Conservation (phyloP, 1,140 invertebrate species). For the Drosophila parabipectinata region DNA sequence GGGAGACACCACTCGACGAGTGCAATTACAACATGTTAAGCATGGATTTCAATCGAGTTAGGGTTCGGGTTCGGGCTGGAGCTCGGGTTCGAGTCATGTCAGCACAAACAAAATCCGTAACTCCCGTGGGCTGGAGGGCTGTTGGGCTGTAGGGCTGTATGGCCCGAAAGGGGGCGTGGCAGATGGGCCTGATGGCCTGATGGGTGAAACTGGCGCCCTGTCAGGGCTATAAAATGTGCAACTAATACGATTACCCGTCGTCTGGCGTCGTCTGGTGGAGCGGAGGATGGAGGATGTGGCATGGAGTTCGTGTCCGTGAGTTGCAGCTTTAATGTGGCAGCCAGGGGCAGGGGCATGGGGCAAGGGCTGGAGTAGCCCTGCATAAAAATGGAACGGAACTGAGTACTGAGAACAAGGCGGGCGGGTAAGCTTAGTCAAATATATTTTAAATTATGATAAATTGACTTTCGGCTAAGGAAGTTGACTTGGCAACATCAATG, state of each 20-base stretch:
- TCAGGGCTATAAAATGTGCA: slow-evolving; percentile 75
- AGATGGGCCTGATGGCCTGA: not conserved
- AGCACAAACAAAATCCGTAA: slow-evolving; percentile 26
- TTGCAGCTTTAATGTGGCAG: slow-evolving; percentile 44
- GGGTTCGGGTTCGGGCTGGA: not conserved
- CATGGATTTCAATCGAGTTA: slow-evolving; percentile 43
- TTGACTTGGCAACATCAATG: slow-evolving; percentile 52
- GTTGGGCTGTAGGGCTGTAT: not conserved
- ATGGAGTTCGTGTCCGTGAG: slow-evolving; percentile 23
- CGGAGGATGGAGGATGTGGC: not conserved
- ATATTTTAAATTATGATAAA: slow-evolving; percentile 76
- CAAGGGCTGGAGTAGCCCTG: not conserved
- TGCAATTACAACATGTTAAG: slow-evolving; percentile 66
- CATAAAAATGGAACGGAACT: slow-evolving; percentile 11
- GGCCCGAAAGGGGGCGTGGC: not conserved
- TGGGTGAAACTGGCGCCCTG: slow-evolving; percentile 29
- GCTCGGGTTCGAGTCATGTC: slow-evolving; percentile 27
- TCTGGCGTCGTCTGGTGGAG: slow-evolving; percentile 9
- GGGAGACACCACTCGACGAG: slow-evolving; percentile 26
- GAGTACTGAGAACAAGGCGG: not conserved
- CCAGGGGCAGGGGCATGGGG: not conserved
- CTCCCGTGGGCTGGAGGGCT: not conserved
- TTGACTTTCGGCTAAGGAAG: slow-evolving; percentile 62
- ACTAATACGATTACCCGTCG: slow-evolving; percentile 76
- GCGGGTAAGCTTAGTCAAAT: slow-evolving; percentile 47